Percentiles rank a stretch among this genome's conserved stretches.
These are phyloP conservation scores for Tringa solitaria DNA, from an alignment of 2,113 vertebrate genomes.

Conservation along the genomic window DNA sequence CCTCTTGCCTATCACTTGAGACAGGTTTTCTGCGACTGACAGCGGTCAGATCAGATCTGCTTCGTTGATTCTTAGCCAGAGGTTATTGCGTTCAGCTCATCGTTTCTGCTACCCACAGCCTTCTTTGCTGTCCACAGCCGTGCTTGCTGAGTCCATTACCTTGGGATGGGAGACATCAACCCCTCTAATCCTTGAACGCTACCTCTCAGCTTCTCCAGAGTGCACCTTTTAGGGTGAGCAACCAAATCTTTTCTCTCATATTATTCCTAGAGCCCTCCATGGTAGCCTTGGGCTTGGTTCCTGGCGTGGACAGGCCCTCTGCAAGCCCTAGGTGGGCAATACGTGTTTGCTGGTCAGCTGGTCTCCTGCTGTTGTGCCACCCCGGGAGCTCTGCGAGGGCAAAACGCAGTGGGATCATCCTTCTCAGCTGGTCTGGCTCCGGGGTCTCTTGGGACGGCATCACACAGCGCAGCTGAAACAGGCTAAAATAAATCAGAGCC, in stretches of 20 bases:
- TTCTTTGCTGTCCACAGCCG: neutral
- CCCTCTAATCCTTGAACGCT: neutral
- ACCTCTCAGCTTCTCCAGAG: neutral
- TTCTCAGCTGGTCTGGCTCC: neutral
- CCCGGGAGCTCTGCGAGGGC: neutral
- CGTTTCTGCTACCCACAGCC: neutral
- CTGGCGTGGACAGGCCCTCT: neutral
- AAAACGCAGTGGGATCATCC: neutral
- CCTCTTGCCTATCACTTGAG: neutral
- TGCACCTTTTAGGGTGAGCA: neutral
- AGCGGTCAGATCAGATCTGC: neutral
- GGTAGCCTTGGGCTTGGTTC: neutral
- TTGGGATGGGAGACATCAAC: neutral
- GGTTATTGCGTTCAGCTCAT: neutral
- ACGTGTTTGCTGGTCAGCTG: neutral
- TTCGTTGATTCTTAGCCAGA: neutral
- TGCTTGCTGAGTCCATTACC: fast-evolving
- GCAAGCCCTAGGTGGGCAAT: neutral
- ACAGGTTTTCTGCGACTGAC: neutral
- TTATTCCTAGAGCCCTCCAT: neutral
- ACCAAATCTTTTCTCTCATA: neutral
- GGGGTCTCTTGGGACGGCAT: neutral
- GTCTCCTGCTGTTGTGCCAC: neutral
- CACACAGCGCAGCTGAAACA: neutral
- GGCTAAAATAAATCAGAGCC: neutral